These are phyloP conservation scores for Pyrocoelia pectoralis DNA, from an alignment of 2,888 invertebrate genomes.

Conservation along the genomic window DNA sequence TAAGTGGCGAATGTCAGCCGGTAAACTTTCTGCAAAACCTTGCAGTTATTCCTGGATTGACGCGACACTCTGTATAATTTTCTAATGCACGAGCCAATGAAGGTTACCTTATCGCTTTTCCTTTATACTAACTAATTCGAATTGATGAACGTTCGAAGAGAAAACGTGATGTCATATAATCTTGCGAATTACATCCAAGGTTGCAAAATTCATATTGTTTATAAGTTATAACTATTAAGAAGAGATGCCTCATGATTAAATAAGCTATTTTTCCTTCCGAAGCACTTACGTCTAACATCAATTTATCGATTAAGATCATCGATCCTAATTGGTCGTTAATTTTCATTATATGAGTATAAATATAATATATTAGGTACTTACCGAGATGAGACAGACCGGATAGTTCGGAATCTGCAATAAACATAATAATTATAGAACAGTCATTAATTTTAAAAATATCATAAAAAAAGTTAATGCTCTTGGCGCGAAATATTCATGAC, in stretches of 20 bases:
- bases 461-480: too few relatives aligned
- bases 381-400: conserved; percentile 71
- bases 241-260: too few relatives aligned
- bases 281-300: too few relatives aligned
- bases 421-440: conserved; percentile 9
- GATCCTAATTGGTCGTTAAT: background rate
- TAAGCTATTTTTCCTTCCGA: too few relatives aligned
- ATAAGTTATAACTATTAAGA: background rate
- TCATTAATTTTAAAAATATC: background rate
- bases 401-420: conserved; percentile 67
- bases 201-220: background rate
- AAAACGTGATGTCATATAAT: conserved; percentile 6
- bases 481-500: too few relatives aligned
- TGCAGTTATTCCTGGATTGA: too few relatives aligned
- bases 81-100: too few relatives aligned
- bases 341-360: background rate
- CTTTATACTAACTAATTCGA: background rate
- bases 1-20: too few relatives aligned
- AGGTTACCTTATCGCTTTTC: too few relatives aligned
- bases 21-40: too few relatives aligned
- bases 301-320: too few relatives aligned
- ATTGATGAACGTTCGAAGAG: background rate
- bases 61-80: too few relatives aligned
- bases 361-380: conserved; percentile 62
- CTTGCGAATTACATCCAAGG: background rate